Base-by-base conservation (phyloP, 2,113 vertebrate species). In the Megaceryle maxima region DNA sequence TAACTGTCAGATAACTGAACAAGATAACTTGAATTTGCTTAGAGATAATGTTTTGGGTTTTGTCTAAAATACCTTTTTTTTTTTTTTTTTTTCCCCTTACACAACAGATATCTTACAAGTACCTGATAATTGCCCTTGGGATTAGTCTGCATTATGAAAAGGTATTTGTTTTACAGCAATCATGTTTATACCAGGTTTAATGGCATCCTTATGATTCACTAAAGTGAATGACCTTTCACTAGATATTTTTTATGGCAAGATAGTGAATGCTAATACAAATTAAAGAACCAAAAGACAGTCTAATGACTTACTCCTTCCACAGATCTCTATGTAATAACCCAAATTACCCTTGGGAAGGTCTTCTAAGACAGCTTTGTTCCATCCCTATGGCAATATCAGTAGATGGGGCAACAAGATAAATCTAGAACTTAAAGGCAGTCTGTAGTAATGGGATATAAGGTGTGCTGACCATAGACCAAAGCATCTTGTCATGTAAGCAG, bases 121-220 rank as follows among this genome's bases (percentile, higher is more conserved):
- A 99, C 93, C 96, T 99, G 97, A 99, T 99, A 89, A 98, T 99
- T 94, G 99, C 99, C 79, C 98, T 99, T 50, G 99, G 99, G 68
- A 97, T 99, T 78, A 98, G 99, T 95, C 98, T 99, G 68, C 98
- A 99, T 90, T 99, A 98, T 82, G 99, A 99, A 86, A 99, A 99
- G 99, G 99, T 99, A 98, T 90, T 89, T 41, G 74, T 85, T 92
- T 96, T 56, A 74, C 85, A 80, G 7, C 55, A 60, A 51, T 56
- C 10, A 25, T 63, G 8, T 83, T 87, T 76, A 79, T 72, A 64
- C 11, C 72, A 21, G 26, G 88, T 83, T 73, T 90, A 84, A 43
- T 78, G 83, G n/a, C 19, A 76, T 35, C 33, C 33, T 72, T 19
- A 41, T 43, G 33, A 72, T 60, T 96, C 43, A 48, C 68, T 87